phyloP scores from a whole-genome alignment of 2,797 vertebrate species.

The Basileuterus tristriatus region DNA sequence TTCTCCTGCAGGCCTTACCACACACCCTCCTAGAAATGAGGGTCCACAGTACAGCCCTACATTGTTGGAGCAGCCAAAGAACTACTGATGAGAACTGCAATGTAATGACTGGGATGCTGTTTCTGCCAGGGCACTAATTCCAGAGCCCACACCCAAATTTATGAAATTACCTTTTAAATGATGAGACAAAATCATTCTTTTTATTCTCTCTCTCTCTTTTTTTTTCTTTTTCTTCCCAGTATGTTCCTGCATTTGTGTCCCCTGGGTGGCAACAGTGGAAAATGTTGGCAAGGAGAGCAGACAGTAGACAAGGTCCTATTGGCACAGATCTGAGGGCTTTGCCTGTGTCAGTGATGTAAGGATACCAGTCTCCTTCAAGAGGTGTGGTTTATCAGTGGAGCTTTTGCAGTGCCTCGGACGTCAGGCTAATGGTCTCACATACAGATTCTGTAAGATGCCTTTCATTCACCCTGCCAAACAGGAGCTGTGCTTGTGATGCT shows the following conservation, averaged over 20 bases:
- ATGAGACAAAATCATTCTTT: neutral
- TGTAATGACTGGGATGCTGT: neutral
- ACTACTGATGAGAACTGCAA: neutral
- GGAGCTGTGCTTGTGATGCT: slow-evolving; percentile 52
- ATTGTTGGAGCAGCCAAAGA: neutral
- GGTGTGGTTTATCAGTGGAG: slow-evolving; percentile 56
- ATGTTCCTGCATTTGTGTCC: neutral
- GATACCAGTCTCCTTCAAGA: slow-evolving; percentile 29
- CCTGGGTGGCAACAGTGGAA: slow-evolving; percentile 25
- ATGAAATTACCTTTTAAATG: slow-evolving; percentile 24
- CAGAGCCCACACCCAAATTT: slow-evolving; percentile 28
- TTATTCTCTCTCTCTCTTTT: neutral
- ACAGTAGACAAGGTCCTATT: slow-evolving; percentile 10
- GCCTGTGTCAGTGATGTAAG: slow-evolving; percentile 43
- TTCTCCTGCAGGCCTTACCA: neutral
- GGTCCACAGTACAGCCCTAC: neutral
- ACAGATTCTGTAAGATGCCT: slow-evolving; percentile 55
- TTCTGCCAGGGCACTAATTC: neutral
- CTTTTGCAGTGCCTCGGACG: neutral
- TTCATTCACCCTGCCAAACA: slow-evolving; percentile 56
- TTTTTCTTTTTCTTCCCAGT: neutral
- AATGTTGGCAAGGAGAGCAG: neutral
- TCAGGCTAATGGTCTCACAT: slow-evolving; percentile 21
- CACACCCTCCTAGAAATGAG: neutral
- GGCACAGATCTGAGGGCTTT: neutral